Conservation (phyloP, 2,113 vertebrate species). For the Gymnogyps californianus region DNA sequence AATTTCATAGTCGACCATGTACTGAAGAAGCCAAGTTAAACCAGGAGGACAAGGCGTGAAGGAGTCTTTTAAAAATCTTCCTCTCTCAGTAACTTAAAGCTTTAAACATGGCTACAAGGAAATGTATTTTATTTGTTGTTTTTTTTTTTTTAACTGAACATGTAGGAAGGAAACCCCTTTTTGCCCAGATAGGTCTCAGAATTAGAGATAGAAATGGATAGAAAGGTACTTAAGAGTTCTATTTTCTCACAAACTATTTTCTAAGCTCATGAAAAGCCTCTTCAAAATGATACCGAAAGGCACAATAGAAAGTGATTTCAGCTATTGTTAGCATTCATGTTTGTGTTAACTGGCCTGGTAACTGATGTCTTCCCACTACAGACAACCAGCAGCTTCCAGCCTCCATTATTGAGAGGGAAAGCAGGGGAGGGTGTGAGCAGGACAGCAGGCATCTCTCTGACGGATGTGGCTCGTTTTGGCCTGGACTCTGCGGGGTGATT, state of each 20-base stretch:
- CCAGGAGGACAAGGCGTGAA: neutral
- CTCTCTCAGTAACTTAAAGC: neutral
- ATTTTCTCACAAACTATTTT: neutral
- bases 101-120: neutral
- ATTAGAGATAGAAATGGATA: neutral
- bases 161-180: neutral
- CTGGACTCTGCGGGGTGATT: neutral
- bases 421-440: neutral
- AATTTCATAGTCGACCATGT: neutral
- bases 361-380: neutral
- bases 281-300: neutral
- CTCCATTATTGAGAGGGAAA: neutral
- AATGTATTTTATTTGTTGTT: neutral
- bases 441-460: neutral
- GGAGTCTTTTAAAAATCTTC: neutral
- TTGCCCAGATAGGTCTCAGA: neutral
- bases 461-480: accelerated
- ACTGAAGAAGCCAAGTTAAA: neutral
- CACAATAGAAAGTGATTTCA: neutral
- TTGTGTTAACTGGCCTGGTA: neutral
- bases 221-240: neutral
- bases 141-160: neutral
- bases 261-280: neutral
- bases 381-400: neutral
- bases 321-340: neutral